These are phyloP conservation scores for Piaya cayana DNA, from an alignment of 2,113 vertebrate species.

Conservation along the genomic window DNA sequence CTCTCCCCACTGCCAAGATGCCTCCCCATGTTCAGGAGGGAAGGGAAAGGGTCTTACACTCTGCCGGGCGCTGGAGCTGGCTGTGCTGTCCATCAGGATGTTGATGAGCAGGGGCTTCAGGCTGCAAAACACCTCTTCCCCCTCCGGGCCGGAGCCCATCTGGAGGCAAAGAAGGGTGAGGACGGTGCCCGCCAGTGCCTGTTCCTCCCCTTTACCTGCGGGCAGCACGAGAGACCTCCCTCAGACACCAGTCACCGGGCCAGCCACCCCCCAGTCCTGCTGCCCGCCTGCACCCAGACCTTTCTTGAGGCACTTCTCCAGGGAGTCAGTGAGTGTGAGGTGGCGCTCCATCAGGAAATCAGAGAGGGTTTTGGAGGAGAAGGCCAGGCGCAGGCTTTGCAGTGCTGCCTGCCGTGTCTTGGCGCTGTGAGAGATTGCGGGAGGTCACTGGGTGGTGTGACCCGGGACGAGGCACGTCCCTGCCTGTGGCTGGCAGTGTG, in stretches of 20 bases:
- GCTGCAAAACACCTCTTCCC: constrained; percentile 86
- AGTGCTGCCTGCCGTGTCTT: constrained; percentile 86
- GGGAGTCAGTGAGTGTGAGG: constrained; percentile 85
- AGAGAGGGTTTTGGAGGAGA: constrained; percentile 83
- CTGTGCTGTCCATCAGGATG: constrained; percentile 82
- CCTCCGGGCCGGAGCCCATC: constrained; percentile 87
- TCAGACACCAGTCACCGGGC: background rate
- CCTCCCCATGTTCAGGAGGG: background rate
- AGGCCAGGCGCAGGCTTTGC: constrained; percentile 83
- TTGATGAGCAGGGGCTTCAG: constrained; percentile 83
- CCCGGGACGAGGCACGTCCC: background rate
- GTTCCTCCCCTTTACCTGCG: constrained; percentile 90
- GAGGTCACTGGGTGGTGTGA: background rate
- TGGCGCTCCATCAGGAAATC: constrained; percentile 88
- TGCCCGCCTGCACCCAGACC: constrained; percentile 53
- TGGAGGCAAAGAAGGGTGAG: constrained; percentile 90
- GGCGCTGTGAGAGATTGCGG: constrained; percentile 63
- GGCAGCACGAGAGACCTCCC: background rate
- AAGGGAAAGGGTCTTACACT: constrained; percentile 78
- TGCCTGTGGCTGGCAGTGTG: background rate
- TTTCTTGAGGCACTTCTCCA: constrained; percentile 94
- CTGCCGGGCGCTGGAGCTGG: constrained; percentile 83
- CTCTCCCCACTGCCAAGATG: background rate
- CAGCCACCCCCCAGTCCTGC: fast-evolving
- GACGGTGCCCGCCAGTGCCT: constrained; percentile 84